A percentile compares a stretch with the other conserved stretches of the same genome.
These are phyloP conservation scores for Equus quagga DNA, from an alignment of 2,113 vertebrate species.

Conservation along the genomic window DNA sequence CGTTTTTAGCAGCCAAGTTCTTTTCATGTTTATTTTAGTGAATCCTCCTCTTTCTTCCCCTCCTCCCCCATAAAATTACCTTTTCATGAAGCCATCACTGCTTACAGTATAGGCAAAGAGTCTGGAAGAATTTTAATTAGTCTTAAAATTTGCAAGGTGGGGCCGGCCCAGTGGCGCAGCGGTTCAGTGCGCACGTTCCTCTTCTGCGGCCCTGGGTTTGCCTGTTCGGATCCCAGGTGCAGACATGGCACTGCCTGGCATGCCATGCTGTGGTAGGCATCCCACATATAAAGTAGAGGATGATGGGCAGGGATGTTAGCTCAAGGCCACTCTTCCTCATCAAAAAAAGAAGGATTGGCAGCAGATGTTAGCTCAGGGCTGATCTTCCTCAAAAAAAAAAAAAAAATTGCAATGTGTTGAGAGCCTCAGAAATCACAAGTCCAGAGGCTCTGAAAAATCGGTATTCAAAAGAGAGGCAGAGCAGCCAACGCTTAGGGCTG, in stretches of 20 bases:
- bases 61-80: neutral
- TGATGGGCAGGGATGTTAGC: no score
- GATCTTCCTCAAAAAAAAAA: no score
- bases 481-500: accelerated
- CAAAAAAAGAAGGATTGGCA: no score
- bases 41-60: neutral
- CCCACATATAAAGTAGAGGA: no score
- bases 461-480: neutral
- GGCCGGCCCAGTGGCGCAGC: neutral
- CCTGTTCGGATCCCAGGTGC: no score
- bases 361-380: no score
- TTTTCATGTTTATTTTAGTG: neutral
- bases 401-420: neutral
- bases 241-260: no score
- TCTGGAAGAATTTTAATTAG: neutral
- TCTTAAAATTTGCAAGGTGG: constrained; percentile 42
- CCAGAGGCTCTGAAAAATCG: neutral
- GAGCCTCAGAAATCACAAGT: neutral
- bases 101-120: neutral
- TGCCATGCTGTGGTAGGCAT: no score
- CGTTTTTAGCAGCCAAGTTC: neutral
- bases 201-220: no score
- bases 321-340: no score
- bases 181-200: no score
- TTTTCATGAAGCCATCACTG: neutral